Percentiles rank a stretch among this genome's conserved stretches.
Evolutionary conservation across 2,113 vertebrate species (phyloP).

Genomic region (Nycticorax nycticorax): DNA sequence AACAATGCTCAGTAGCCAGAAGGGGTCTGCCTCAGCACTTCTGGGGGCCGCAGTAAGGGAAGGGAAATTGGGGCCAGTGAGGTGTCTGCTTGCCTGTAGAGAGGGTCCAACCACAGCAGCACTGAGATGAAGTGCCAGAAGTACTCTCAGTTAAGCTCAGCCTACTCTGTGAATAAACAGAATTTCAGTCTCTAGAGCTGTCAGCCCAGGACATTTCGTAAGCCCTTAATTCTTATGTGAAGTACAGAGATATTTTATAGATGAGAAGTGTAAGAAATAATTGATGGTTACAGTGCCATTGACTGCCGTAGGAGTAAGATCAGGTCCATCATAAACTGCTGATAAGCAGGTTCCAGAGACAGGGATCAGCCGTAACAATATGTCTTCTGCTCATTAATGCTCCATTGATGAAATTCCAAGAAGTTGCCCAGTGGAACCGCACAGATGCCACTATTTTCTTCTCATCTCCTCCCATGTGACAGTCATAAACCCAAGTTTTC

Average conservation of each 20-base stretch:
- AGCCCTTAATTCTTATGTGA: not conserved
- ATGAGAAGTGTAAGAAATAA: not conserved
- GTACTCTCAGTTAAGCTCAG: not conserved
- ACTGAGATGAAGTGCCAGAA: not conserved
- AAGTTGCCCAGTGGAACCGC: not conserved
- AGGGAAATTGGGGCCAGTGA: not conserved
- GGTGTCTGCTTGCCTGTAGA: not conserved
- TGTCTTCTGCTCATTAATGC: not conserved
- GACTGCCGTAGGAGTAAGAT: not conserved
- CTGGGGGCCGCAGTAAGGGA: not conserved
- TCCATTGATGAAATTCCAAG: not conserved
- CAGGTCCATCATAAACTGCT: not conserved
- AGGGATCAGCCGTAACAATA: not conserved
- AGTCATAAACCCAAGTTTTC: not conserved
- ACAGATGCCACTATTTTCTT: not conserved
- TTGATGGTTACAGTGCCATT: not conserved
- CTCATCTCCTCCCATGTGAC: not conserved
- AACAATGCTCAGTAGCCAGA: not conserved
- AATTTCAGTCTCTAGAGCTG: not conserved
- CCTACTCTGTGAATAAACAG: not conserved
- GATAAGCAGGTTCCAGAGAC: not conserved
- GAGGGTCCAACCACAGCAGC: not conserved
- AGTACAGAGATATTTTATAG: not conserved
- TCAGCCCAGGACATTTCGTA: not conserved
- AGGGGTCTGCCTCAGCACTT: not conserved